phyloP scores from a whole-genome alignment of 2,888 invertebrate genomes.

The Folsomia candida region DNA sequence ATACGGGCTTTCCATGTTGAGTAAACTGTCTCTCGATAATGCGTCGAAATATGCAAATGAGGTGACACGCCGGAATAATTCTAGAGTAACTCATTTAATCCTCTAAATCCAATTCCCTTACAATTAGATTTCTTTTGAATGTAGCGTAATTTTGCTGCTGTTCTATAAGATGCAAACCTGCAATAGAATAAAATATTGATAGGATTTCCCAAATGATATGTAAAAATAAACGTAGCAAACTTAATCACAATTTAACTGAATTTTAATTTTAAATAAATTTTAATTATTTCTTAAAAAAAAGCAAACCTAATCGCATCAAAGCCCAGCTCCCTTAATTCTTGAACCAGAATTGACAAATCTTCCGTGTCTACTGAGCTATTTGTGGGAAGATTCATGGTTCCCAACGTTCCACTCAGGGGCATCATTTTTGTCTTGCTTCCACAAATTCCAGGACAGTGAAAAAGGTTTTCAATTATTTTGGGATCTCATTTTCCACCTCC shows the following conservation, averaged over 20 bases:
- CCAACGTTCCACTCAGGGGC: constrained; percentile 2
- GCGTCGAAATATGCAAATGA: background rate
- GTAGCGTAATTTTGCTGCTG: constrained; percentile 93
- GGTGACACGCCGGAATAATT: too few species aligned
- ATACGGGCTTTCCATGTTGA: too few species aligned
- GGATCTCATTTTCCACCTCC: background rate
- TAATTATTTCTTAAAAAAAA: constrained; percentile 18
- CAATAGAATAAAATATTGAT: background rate
- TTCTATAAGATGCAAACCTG: constrained; percentile 89
- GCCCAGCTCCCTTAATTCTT: constrained; percentile 48
- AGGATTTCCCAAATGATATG: background rate
- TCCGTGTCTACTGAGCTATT: constrained; percentile 48
- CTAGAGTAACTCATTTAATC: too few species aligned
- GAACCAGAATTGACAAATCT: constrained; percentile 47
- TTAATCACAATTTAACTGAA: too few species aligned
- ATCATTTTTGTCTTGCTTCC: background rate
- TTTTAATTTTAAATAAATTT: constrained; percentile 4
- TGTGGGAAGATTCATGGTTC: constrained; percentile 48
- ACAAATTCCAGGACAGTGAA: background rate
- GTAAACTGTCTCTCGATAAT: constrained; percentile 7
- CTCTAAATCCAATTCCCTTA: constrained; percentile 67
- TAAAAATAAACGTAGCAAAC: too few species aligned
- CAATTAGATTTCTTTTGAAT: constrained; percentile 96
- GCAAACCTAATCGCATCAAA: constrained; percentile 65
- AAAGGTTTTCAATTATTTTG: background rate